These are phyloP conservation scores for Aphidius ervi DNA, from an alignment of 1,140 invertebrate genomes.

Conservation along the genomic window DNA sequence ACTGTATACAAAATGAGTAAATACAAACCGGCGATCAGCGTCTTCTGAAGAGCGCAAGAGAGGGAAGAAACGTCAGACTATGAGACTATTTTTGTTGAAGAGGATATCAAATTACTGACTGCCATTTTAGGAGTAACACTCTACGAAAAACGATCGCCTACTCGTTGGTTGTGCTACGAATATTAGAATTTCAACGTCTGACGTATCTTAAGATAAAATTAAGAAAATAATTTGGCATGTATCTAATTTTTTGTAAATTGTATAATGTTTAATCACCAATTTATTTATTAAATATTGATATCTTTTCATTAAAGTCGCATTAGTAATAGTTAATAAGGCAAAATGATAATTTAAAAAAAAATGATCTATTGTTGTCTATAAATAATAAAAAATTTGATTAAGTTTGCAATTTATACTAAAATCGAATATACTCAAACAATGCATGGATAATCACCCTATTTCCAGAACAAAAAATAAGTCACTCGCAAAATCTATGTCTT, in stretches of 20 bases:
- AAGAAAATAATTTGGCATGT: not conserved
- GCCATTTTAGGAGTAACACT: constrained; percentile 62
- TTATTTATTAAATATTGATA: not conserved
- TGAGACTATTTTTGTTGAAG: constrained; percentile 52
- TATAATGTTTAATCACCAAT: not conserved
- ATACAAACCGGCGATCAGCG: constrained; percentile 1
- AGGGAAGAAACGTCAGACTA: constrained; percentile 22
- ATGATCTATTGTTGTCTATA: too few relatives aligned
- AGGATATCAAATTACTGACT: constrained; percentile 58
- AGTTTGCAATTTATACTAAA: too few relatives aligned
- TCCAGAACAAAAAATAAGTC: too few relatives aligned
- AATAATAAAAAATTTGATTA: too few relatives aligned
- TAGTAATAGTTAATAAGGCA: constrained; percentile 2
- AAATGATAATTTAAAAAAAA: too few relatives aligned
- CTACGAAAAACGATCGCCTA: constrained; percentile 28
- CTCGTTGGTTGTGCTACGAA: not conserved
- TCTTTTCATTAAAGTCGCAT: not conserved
- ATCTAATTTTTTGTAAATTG: not conserved
- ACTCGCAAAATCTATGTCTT: too few relatives aligned
- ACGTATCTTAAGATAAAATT: not conserved
- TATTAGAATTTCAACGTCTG: not conserved
- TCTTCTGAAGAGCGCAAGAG: constrained; percentile 18
- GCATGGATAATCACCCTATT: too few relatives aligned
- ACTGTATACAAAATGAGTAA: not conserved
- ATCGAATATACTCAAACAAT: too few relatives aligned